A percentile compares a stretch with the other conserved stretches of the same genome.
Evolutionary conservation across 1,140 invertebrate genomes (phyloP).

Genomic region (Drosophila hydei): DNA sequence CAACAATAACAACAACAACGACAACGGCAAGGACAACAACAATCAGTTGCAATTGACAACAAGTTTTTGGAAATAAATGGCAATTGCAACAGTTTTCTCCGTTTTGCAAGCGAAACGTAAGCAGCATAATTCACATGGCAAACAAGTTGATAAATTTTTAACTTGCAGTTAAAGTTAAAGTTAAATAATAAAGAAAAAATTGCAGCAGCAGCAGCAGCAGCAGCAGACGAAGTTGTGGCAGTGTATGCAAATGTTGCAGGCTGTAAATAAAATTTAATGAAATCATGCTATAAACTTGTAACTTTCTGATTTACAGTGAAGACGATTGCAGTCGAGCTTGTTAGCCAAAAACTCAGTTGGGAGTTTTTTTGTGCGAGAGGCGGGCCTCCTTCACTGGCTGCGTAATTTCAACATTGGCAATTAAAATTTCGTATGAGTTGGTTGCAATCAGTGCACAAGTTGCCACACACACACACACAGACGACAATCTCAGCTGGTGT

Average conservation of each 20-base stretch:
- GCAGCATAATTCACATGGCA: constrained; percentile 50
- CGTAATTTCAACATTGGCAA: constrained; percentile 80
- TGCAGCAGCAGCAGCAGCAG: constrained; percentile 2
- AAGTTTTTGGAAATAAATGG: constrained; percentile 40
- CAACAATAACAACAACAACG: constrained; percentile 8
- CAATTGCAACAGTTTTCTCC: constrained; percentile 53
- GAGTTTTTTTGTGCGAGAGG: constrained; percentile 16
- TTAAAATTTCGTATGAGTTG: constrained; percentile 83
- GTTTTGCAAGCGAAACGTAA: constrained; percentile 22
- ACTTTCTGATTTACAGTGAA: constrained; percentile 75
- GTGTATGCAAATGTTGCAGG: constrained; percentile 51
- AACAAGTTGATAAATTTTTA: constrained; percentile 38
- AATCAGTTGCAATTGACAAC: constrained; percentile 30
- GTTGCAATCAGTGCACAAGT: constrained; percentile 77
- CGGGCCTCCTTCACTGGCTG: constrained; percentile 46
- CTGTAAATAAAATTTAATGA: constrained; percentile 82
- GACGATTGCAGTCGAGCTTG: constrained; percentile 57
- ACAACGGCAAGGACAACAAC: constrained; percentile 4
- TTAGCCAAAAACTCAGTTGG: constrained; percentile 55
- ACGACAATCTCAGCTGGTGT: constrained; percentile 80
- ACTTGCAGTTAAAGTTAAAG: constrained; percentile 48
- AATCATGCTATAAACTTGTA: constrained; percentile 76
- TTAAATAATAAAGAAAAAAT: constrained; percentile 8
- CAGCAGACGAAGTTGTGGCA: constrained; percentile 4
- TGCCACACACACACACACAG: constrained; percentile 46